A percentile compares a stretch with the other conserved stretches of the same genome.
These are phyloP conservation scores for Crotalus helleri DNA, from an alignment of 2,113 vertebrate species.

Conservation along the genomic window DNA sequence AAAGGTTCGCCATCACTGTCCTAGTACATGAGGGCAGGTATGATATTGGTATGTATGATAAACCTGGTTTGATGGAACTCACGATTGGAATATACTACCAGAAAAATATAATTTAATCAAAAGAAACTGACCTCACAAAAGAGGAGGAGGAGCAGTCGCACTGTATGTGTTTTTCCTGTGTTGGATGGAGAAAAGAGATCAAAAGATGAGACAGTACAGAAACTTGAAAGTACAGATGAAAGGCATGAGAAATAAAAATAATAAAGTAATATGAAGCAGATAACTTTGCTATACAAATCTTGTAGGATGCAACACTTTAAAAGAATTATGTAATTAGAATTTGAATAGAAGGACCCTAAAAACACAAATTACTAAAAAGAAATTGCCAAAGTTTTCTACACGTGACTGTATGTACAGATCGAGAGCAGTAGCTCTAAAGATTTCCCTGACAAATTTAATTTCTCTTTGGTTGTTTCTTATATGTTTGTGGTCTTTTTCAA, in stretches of 20 bases:
- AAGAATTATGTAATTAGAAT: neutral
- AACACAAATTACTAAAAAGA: neutral
- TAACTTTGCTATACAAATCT: neutral
- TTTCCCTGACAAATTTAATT: constrained; percentile 30
- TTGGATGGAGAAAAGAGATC: neutral
- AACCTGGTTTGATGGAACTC: neutral
- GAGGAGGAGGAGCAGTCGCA: neutral
- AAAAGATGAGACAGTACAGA: neutral
- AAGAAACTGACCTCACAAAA: neutral
- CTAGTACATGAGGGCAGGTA: neutral
- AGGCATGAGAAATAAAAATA: neutral
- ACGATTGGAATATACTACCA: neutral
- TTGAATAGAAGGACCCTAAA: neutral
- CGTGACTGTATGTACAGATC: neutral
- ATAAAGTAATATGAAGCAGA: neutral
- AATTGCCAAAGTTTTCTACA: neutral
- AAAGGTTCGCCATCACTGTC: neutral
- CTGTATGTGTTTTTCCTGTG: neutral
- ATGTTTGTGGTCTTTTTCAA: constrained; percentile 50
- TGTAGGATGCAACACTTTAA: neutral
- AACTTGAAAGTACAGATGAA: neutral
- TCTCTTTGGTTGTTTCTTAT: constrained; percentile 26
- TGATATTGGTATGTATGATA: neutral
- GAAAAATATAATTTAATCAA: neutral
- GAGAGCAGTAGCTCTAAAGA: neutral